Evolutionary conservation across 2,888 invertebrate species (phyloP).

Genomic region (Ormyrus rosae): DNA sequence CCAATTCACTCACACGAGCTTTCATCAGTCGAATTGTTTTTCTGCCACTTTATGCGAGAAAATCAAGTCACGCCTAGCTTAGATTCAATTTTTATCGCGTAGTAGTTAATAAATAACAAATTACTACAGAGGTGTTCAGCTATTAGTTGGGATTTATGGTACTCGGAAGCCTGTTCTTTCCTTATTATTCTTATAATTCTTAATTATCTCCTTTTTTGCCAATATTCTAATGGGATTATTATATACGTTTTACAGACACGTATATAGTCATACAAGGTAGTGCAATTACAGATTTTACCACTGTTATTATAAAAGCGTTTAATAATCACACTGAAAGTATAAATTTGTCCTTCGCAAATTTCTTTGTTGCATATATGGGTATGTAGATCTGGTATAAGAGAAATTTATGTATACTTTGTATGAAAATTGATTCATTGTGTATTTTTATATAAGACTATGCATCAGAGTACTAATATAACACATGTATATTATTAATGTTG

Average conservation of each 20-base stretch:
- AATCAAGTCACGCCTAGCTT: slow-evolving; percentile 56
- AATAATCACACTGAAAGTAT: slow-evolving; percentile 49
- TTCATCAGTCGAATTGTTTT: slow-evolving; percentile 57
- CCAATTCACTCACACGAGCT: slow-evolving; percentile 56
- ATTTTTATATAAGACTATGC: slow-evolving; percentile 56
- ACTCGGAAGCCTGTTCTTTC: slow-evolving; percentile 55
- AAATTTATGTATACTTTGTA: slow-evolving; percentile 56
- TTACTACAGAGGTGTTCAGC: slow-evolving; percentile 56
- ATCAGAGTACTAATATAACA: slow-evolving; percentile 55
- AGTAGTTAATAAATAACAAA: slow-evolving; percentile 55
- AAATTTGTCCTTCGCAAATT: slow-evolving; percentile 50
- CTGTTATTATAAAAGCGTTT: slow-evolving; percentile 49
- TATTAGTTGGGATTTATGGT: slow-evolving; percentile 58
- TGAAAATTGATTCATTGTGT: slow-evolving; percentile 56
- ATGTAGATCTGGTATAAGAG: slow-evolving; percentile 52
- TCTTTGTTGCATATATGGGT: slow-evolving; percentile 51
- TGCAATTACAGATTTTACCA: slow-evolving; percentile 55
- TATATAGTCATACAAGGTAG: slow-evolving; percentile 52
- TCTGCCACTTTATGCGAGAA: slow-evolving; percentile 53
- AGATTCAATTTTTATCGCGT: slow-evolving; percentile 56
- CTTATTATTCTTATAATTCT: slow-evolving; percentile 41
- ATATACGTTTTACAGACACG: slow-evolving; percentile 44
- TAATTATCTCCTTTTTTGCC: slow-evolving; percentile 47
- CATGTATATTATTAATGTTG: slow-evolving; percentile 57
- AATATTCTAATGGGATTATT: slow-evolving; percentile 52